Evolutionary conservation across 2,113 vertebrate genomes (phyloP).

Genomic region (Microtus richardsoni): DNA sequence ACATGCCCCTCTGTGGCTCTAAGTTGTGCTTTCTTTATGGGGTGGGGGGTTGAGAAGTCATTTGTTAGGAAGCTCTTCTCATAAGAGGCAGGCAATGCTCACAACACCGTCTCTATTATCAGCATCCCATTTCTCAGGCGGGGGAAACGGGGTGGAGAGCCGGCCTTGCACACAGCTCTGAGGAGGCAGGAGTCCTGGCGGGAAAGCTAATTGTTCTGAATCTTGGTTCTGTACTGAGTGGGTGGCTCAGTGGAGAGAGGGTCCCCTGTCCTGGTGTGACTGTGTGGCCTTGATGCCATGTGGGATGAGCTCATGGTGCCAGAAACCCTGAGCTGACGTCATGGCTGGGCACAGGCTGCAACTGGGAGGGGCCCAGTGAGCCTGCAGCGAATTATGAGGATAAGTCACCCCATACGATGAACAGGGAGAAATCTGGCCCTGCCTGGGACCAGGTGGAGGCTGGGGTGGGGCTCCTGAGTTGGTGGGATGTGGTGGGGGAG

Average conservation of each 20-base stretch:
- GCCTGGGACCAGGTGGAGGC: not conserved
- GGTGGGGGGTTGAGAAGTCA: not conserved
- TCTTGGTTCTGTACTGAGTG: not conserved
- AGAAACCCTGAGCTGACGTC: constrained; percentile 63
- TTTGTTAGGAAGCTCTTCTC: not conserved
- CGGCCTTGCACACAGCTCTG: accelerated
- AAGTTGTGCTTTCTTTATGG: not conserved
- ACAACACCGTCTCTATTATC: accelerated
- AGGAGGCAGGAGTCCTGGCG: not conserved
- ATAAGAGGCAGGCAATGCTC: not conserved
- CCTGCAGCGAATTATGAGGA: not conserved
- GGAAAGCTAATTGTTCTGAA: not conserved
- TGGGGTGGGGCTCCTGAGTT: not conserved
- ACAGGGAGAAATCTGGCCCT: not conserved
- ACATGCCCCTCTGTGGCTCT: not conserved
- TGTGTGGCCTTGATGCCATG: not conserved
- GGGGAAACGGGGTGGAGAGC: not conserved
- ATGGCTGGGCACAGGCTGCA: constrained; percentile 13
- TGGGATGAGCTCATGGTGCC: constrained; percentile 15
- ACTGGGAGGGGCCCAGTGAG: not conserved
- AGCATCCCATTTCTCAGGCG: not conserved
- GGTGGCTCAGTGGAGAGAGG: not conserved
- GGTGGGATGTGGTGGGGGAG: not conserved
- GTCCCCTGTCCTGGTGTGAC: not conserved
- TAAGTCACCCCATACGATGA: not conserved